Base-by-base conservation (phyloP, 1,140 invertebrate genomes). In the Orchestia grillus region DNA sequence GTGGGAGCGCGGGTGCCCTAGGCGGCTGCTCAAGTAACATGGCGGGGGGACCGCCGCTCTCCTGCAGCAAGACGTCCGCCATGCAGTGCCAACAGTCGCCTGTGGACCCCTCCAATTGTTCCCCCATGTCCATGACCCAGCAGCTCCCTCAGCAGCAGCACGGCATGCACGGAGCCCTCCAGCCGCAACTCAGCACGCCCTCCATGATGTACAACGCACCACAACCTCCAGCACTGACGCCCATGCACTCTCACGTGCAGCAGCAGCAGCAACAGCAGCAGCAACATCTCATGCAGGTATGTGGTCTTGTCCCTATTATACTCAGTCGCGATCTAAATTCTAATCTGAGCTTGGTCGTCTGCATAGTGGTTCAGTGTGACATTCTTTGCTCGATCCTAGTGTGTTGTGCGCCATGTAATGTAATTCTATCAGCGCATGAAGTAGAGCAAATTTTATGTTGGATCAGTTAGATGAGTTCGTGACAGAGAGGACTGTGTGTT, bases 181-280 rank as follows among this genome's bases (percentile, higher is more conserved):
- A 95, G 36, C 40, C 92, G 45, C 43, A 94, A 42, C 41, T 94
- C 43, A 45, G 11, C 40, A 44, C 43, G 3, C 87, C 95, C 53
- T 77, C 95, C 41, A 11, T 94, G 43, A 45, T 94, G 92, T 94
- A 94, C 87, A 91, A 96, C 42, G 96, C 96, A 16, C 96, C 96
- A 43, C 96, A 96, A 57, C 97, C 97, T 44, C 96, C 96, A 43
- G 96, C 95, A 44, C 96, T 96, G 44, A 97, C 97, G 96, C 97
- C 97, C 96, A 97, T 97, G 96, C 97, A 97, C 96, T 96, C 95
- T 77, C 77, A 96, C 45, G 97, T 97, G 95, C 97, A 97, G 96
- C 96, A 97, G 96, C 98, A 98, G 97, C 97, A 97, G 53, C 97
- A 97, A 96, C 97, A 97, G 96, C 97, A 97, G 53, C 97, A 97